These are phyloP conservation scores for Byasa hedistus DNA, from an alignment of 2,888 invertebrate genomes.

Conservation along the genomic window DNA sequence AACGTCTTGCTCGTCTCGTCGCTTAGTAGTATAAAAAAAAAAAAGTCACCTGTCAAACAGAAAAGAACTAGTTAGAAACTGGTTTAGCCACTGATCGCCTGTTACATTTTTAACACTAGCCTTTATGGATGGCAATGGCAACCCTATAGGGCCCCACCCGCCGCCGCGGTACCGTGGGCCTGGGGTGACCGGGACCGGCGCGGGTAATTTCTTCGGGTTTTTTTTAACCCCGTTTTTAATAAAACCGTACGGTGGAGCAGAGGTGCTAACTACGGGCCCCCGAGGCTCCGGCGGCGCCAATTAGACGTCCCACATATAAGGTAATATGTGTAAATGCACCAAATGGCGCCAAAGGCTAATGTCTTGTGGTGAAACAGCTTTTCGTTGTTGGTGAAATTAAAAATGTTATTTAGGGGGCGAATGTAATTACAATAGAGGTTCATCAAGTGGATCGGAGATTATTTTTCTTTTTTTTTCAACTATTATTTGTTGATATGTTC, in stretches of 20 bases:
- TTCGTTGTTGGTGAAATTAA: slow-evolving; percentile 9
- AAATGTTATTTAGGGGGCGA: background rate
- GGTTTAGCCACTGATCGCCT: too few species aligned
- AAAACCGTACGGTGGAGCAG: slow-evolving; percentile 36
- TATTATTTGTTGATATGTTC: too few species aligned
- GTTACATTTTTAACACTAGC: too few species aligned
- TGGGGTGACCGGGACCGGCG: slow-evolving; percentile 41
- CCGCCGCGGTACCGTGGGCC: slow-evolving; percentile 6
- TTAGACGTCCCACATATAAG: slow-evolving; percentile 51
- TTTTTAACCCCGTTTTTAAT: slow-evolving; percentile 41
- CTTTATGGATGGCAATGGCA: too few species aligned
- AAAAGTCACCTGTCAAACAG: too few species aligned
- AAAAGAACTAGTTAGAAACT: too few species aligned
- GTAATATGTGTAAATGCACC: slow-evolving; percentile 62
- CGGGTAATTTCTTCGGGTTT: slow-evolving; percentile 42
- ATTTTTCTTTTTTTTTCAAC: too few species aligned
- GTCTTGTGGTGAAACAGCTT: slow-evolving; percentile 31
- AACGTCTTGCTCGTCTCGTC: too few species aligned
- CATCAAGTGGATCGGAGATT: too few species aligned
- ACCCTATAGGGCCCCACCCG: slow-evolving; percentile 26
- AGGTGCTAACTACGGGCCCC: slow-evolving; percentile 67
- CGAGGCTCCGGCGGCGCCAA: slow-evolving; percentile 51
- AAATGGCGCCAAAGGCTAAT: slow-evolving; percentile 63
- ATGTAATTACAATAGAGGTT: too few species aligned
- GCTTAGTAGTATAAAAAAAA: too few species aligned